Percentiles rank a stretch among this genome's conserved stretches.
Evolutionary conservation across 2,797 vertebrate genomes (phyloP).

Genomic region (Mormyrus hasselquistii): DNA sequence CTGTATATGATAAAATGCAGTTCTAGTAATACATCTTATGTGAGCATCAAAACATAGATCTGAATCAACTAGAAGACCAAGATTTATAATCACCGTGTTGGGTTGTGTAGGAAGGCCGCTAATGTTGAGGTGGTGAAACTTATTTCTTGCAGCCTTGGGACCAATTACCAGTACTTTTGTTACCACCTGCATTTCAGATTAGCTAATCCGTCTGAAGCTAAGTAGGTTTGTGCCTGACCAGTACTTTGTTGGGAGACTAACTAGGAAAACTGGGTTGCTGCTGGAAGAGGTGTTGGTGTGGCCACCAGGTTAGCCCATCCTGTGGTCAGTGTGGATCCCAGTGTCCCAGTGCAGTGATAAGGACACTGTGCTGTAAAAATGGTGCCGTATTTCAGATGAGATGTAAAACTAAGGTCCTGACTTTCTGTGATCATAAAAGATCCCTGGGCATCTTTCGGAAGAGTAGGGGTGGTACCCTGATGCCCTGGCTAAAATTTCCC

Average conservation of each 20-base stretch:
- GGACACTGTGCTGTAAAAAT: not conserved
- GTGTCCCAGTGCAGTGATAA: not conserved
- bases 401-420: not conserved
- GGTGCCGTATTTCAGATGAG: not conserved
- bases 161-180: too few species aligned
- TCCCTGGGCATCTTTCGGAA: not conserved
- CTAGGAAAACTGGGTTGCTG: not conserved
- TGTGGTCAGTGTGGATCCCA: not conserved
- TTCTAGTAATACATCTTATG: too few species aligned
- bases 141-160: too few species aligned
- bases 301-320: not conserved
- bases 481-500: not conserved
- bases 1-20: too few species aligned
- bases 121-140: too few species aligned
- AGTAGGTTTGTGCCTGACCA: not conserved
- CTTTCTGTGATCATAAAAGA: not conserved
- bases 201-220: not conserved
- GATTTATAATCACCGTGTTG: too few species aligned
- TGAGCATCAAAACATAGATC: too few species aligned
- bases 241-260: not conserved
- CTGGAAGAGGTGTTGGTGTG: not conserved
- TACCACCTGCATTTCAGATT: not conserved
- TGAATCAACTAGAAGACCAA: too few species aligned
- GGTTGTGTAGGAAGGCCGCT: too few species aligned
- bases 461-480: not conserved